Evolutionary conservation across 2,888 invertebrate genomes (phyloP).

Genomic region (Leucophenga montana): DNA sequence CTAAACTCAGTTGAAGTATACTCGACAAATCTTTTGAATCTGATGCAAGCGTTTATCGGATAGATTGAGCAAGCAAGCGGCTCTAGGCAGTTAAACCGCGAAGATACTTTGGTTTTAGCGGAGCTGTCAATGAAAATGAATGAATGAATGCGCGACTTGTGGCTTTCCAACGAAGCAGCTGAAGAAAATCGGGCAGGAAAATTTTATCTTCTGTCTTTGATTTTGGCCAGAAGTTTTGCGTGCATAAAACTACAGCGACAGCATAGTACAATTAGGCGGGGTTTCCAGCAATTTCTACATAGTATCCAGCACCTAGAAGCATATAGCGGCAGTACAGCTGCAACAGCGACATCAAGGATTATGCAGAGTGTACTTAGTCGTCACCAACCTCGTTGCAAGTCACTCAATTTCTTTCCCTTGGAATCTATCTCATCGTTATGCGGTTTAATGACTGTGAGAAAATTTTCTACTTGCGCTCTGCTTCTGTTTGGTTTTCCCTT

Average conservation of each 20-base stretch:
- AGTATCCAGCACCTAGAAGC: neutral
- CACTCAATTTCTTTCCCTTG: neutral
- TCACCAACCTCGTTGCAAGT: neutral
- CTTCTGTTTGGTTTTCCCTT: neutral
- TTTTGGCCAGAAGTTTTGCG: slow-evolving; percentile 1
- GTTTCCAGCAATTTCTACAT: slow-evolving; percentile 29
- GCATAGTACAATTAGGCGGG: slow-evolving; percentile 56
- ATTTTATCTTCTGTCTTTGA: neutral
- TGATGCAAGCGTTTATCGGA: slow-evolving; percentile 13
- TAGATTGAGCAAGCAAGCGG: neutral
- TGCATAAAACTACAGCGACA: slow-evolving; percentile 43
- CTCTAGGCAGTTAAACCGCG: slow-evolving; percentile 4
- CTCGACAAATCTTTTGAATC: slow-evolving; percentile 16
- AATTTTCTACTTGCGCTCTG: slow-evolving; percentile 13
- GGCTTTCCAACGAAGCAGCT: neutral
- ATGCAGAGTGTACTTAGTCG: slow-evolving; percentile 25
- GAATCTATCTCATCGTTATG: slow-evolving; percentile 27
- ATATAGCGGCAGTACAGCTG: slow-evolving; percentile 20
- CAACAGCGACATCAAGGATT: slow-evolving; percentile 6
- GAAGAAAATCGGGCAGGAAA: no score
- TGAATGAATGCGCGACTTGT: neutral
- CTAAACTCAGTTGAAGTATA: no score
- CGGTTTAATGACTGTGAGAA: slow-evolving; percentile 39
- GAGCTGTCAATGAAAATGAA: slow-evolving; percentile 20
- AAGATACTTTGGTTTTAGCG: slow-evolving; percentile 6